Evolutionary conservation across 2,113 vertebrate species (phyloP).

Genomic region (Circaetus gallicus): DNA sequence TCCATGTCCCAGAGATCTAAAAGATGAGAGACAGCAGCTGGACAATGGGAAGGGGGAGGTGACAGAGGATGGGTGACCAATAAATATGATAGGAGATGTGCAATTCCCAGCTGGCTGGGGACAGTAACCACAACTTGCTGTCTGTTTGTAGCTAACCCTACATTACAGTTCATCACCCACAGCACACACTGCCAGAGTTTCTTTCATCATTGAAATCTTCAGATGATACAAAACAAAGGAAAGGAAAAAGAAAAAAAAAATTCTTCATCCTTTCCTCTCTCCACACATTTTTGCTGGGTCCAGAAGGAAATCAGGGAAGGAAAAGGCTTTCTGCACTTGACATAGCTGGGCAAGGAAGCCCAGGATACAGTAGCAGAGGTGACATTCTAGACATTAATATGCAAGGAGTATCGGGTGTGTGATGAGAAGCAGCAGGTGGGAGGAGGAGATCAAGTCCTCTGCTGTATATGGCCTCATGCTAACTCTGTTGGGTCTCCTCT

Average conservation of each 20-base stretch:
- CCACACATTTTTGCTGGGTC: neutral
- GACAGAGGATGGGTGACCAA: neutral
- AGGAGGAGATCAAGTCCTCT: neutral
- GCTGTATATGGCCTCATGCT: neutral
- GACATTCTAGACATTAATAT: neutral
- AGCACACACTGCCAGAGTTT: neutral
- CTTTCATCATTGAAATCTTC: neutral
- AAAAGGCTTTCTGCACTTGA: neutral
- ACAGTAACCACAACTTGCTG: neutral
- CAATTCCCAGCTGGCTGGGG: neutral
- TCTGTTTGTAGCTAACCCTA: neutral
- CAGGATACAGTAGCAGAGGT: slow-evolving; percentile 10
- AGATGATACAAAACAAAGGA: neutral
- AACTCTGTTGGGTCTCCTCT: neutral
- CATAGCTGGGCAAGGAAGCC: neutral
- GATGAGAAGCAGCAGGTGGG: slow-evolving; percentile 39
- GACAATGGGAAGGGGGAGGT: neutral
- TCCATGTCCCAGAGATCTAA: neutral
- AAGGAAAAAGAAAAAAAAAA: neutral
- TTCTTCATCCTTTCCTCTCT: neutral
- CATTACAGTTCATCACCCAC: neutral
- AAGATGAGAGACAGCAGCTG: neutral
- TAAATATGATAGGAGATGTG: neutral
- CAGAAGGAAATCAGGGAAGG: neutral
- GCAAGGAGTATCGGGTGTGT: neutral